phyloP scores from a whole-genome alignment of 92 coral and sea anemone genomes.

The Epizoanthus scotinus region DNA sequence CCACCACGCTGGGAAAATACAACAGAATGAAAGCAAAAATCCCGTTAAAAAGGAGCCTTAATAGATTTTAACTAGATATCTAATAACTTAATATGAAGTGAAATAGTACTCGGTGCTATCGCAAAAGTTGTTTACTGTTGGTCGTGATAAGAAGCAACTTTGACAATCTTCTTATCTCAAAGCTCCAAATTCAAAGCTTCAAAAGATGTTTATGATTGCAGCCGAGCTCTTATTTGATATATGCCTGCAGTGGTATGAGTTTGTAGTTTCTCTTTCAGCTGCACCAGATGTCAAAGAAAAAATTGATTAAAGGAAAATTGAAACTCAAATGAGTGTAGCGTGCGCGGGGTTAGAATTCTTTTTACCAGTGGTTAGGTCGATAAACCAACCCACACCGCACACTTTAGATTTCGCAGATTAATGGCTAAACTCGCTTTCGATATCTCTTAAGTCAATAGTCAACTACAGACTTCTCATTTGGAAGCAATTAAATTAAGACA shows the following conservation, averaged over 20 bases:
- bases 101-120: conserved; percentile 37
- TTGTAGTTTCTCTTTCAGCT: conserved; percentile 56
- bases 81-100: conserved; percentile 11
- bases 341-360: conserved; percentile 68
- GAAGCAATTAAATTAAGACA: conserved; percentile 79
- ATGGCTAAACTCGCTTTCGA: conserved; percentile 86
- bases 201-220: conserved; percentile 57
- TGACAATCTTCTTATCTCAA: conserved; percentile 50
- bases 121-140: conserved; percentile 44
- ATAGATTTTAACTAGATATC: conserved; percentile 23
- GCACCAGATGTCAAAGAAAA: conserved; percentile 48
- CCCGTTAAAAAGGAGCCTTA: conserved; percentile 26
- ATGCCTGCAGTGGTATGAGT: conserved; percentile 53
- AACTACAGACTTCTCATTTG: conserved; percentile 56
- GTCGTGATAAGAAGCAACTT: conserved; percentile 51
- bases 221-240: conserved; percentile 43
- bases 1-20: conserved; percentile 36
- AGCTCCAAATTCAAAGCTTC: conserved; percentile 38
- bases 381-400: conserved; percentile 82
- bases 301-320: conserved; percentile 56
- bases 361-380: conserved; percentile 71
- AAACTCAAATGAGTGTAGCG: conserved; percentile 47
- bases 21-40: conserved; percentile 9
- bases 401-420: conserved; percentile 72
- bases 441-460: conserved; percentile 60